These are phyloP conservation scores for Chaetodon trifasciatus DNA, from an alignment of 2,797 vertebrate genomes.

Conservation along the genomic window DNA sequence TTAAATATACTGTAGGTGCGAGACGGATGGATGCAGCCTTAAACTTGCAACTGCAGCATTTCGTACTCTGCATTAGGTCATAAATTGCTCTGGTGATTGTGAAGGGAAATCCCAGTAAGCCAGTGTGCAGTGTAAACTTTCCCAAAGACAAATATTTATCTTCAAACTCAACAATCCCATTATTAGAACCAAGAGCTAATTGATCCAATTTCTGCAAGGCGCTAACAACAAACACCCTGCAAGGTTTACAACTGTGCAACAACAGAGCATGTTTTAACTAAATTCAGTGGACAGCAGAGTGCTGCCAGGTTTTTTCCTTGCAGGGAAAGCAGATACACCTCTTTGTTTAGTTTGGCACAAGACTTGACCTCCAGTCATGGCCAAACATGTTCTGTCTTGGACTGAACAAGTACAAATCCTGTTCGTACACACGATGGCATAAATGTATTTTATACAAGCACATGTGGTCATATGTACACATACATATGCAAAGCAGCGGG, in stretches of 20 bases:
- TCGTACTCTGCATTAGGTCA: slow-evolving; percentile 4
- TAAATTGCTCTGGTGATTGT: background rate
- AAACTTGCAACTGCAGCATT: slow-evolving; percentile 8
- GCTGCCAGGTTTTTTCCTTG: slow-evolving; percentile 55
- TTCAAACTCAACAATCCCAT: slow-evolving; percentile 22
- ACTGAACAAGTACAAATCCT: slow-evolving; percentile 43
- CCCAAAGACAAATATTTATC: slow-evolving; percentile 31
- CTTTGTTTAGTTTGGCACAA: slow-evolving; percentile 76
- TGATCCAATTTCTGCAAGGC: slow-evolving; percentile 21
- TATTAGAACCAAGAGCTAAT: slow-evolving; percentile 23
- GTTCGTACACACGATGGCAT: slow-evolving; percentile 40
- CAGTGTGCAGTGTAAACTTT: background rate
- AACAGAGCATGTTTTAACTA: slow-evolving; percentile 60
- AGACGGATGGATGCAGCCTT: background rate
- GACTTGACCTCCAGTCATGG: slow-evolving; percentile 53
- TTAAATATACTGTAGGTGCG: background rate
- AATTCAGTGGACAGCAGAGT: slow-evolving; percentile 60
- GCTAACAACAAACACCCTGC: slow-evolving; percentile 36
- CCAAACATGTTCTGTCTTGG: slow-evolving; percentile 74
- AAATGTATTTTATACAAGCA: slow-evolving; percentile 42
- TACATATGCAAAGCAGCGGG: slow-evolving; percentile 12
- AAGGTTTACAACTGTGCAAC: slow-evolving; percentile 37
- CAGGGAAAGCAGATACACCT: slow-evolving; percentile 73
- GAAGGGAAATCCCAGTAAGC: background rate
- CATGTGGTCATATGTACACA: slow-evolving; percentile 26